Percentiles rank a stretch among this genome's conserved stretches.
These are phyloP conservation scores for Alosa sapidissima DNA, from an alignment of 2,797 vertebrate species.

Conservation along the genomic window DNA sequence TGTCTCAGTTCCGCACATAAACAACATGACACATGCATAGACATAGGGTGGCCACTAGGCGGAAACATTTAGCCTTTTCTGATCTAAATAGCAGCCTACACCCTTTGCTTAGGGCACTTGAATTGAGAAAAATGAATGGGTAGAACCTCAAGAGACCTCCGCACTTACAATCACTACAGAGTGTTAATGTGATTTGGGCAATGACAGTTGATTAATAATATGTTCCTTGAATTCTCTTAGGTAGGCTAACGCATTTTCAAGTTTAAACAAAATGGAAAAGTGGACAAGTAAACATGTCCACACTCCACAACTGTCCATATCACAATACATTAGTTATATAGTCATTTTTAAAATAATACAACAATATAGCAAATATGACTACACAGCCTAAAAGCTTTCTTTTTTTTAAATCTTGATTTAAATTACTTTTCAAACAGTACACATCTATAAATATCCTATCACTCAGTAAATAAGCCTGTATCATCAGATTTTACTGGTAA, in stretches of 20 bases:
- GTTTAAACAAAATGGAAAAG: neutral
- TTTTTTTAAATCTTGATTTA: neutral
- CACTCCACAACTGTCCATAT: neutral
- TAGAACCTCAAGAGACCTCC: slow-evolving; percentile 20
- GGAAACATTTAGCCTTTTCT: neutral
- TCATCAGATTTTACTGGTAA: neutral
- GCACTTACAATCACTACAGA: slow-evolving; percentile 14
- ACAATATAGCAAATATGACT: neutral
- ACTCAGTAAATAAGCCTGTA: neutral
- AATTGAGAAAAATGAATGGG: slow-evolving; percentile 3
- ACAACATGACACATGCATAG: neutral
- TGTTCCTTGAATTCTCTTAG: neutral
- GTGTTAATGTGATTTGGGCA: slow-evolving; percentile 23
- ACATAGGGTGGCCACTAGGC: neutral
- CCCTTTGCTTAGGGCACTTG: slow-evolving; percentile 6
- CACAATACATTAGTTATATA: neutral
- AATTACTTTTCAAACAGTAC: neutral
- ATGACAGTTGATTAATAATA: slow-evolving; percentile 6
- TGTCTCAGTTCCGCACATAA: neutral
- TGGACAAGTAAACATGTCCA: neutral
- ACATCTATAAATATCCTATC: neutral
- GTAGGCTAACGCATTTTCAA: neutral
- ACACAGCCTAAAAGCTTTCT: neutral
- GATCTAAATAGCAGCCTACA: neutral
- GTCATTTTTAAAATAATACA: too few species aligned